Evolutionary conservation across 2,113 vertebrate genomes (phyloP), one percentile per base, ranked within the genome.

Genomic region (Mormoops blainvillei): DNA sequence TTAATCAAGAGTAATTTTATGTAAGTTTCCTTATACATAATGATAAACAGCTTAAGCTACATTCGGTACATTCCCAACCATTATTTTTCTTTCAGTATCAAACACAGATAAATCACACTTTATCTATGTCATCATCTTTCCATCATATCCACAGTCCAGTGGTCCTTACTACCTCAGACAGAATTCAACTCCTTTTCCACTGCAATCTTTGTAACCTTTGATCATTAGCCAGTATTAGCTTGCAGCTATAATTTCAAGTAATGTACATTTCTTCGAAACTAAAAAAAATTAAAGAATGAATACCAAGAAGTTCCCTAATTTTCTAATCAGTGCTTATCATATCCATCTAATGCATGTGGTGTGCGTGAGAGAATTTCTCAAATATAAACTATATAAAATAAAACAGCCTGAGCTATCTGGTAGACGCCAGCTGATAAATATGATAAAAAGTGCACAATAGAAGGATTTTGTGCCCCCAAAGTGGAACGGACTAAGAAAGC

Each of bases 1-100:
- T 97, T 95, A 97, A 94, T 96, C 95, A 94, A 91, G 92, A 90
- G 58, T 85, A 86, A 65, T 92, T 97, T 97, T 91, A 86, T 87
- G 70, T 83, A 78, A 94, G 95, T 97, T 96, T 91, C 96, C 50
- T 97, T 87, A 65, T 63, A 94, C 91, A 93, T 97, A 94, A 97
- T 87, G 92, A 93, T 89, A 94, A 94, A 92, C 43, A 87, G 82
- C 63, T 95, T 89, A 52, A 94, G 90, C 89, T 89, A 89, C 52
- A 73, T 83, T 94, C 63, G 80, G 68, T 50, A 87, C 52, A 95
- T 91, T 90, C 48, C 74, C 68, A 36, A 68, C 52, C 88, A 94
- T 95, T 91, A 90, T 78, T 97, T 96, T 96, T 91, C 88, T 89
- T 96, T 92, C 87, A 96, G 85, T 70, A 54, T 43, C 67, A 87